These are phyloP conservation scores for Strigamia maritima DNA, from an alignment of 2,888 invertebrate species.

Conservation along the genomic window DNA sequence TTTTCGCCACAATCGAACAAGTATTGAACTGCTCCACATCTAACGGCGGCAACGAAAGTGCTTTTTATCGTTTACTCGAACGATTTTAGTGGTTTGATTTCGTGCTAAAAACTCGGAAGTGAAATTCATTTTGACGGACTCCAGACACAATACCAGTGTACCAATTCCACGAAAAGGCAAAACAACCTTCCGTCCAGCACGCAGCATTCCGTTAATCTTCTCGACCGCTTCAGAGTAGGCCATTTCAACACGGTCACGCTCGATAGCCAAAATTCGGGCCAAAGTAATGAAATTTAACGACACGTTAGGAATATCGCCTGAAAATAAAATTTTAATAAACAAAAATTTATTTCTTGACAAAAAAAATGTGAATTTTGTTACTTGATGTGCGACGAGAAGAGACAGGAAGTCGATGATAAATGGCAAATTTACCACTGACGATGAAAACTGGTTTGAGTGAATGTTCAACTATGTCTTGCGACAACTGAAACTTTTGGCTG, in stretches of 20 bases:
- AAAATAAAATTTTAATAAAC: background rate
- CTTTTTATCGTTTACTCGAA: background rate
- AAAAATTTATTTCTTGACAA: background rate
- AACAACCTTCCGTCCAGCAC: background rate
- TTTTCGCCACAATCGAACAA: too few relatives aligned
- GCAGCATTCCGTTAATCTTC: background rate
- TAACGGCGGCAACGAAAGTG: background rate
- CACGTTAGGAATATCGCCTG: conserved; percentile 12
- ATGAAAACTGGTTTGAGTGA: background rate
- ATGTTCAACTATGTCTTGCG: background rate
- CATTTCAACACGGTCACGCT: conserved; percentile 26
- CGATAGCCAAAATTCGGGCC: conserved; percentile 2
- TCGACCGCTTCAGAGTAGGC: background rate
- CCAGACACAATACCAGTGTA: background rate
- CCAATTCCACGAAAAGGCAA: conserved; percentile 27
- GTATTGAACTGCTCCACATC: too few relatives aligned
- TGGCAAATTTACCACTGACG: conserved; percentile 9
- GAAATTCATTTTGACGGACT: conserved; percentile 25
- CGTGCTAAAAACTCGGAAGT: background rate
- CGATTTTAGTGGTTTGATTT: background rate
- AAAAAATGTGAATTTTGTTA: background rate
- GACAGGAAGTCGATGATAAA: background rate
- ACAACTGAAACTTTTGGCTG: background rate
- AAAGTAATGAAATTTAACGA: background rate
- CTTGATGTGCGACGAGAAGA: background rate